These are phyloP conservation scores for Cyprinodon tularosa DNA, from an alignment of 2,113 vertebrate genomes.

Conservation along the genomic window DNA sequence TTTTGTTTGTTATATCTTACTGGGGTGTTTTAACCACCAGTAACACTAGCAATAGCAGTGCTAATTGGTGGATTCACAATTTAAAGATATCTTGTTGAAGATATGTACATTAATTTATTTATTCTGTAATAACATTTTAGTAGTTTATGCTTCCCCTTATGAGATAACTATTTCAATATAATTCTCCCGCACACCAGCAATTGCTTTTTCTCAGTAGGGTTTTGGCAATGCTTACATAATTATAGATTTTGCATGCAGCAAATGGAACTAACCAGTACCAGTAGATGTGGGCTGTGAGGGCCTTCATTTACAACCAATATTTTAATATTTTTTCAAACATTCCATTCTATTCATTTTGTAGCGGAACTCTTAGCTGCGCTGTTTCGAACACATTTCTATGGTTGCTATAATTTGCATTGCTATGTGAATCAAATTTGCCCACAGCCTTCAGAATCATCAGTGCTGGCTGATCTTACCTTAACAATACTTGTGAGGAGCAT, in stretches of 20 bases:
- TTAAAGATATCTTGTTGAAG: neutral
- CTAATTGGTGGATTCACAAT: neutral
- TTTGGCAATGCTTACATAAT: slow-evolving; percentile 19
- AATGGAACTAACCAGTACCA: neutral
- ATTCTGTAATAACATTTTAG: slow-evolving; percentile 1
- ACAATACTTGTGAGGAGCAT: too few species aligned
- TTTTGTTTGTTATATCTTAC: neutral
- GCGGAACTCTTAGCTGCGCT: too few species aligned
- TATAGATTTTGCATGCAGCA: neutral
- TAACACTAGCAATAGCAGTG: slow-evolving; percentile 5
- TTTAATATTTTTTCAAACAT: too few species aligned
- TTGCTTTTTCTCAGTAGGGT: slow-evolving; percentile 1
- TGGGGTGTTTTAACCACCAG: slow-evolving; percentile 6
- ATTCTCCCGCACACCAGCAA: neutral
- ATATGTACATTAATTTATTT: neutral
- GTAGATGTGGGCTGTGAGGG: too few species aligned
- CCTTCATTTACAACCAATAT: too few species aligned
- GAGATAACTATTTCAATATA: neutral
- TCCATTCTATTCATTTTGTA: too few species aligned
- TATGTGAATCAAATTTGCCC: too few species aligned
- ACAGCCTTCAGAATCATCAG: too few species aligned
- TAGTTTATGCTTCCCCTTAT: neutral
- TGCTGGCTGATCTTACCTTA: too few species aligned
- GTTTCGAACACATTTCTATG: too few species aligned
- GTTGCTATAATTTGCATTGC: too few species aligned